Evolutionary conservation across 2,888 invertebrate genomes (phyloP), one percentile per base, ranked within the genome.

Genomic region (Morinoia aosen): DNA sequence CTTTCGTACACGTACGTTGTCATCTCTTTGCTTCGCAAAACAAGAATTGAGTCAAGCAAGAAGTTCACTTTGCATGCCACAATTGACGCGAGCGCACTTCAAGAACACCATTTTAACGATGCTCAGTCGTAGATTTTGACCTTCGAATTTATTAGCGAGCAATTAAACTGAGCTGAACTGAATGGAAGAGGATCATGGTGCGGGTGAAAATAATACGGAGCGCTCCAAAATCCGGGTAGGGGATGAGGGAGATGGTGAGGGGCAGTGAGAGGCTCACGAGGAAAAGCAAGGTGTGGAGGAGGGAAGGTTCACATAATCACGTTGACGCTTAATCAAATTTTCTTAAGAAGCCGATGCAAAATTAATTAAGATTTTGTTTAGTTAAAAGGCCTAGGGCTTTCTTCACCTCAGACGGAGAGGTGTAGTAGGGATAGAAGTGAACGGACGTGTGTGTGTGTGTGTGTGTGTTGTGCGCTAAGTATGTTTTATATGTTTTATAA

Each of bases 271-370:
- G 61, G 61, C 61, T 16, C 5, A 61, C 61, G 76, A 25, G 76
- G 76, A 76, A 25, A 76, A 76, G 76, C 76, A 76, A 76, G 76
- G 76, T 76, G 76, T 76, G 76, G 76, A 33, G 19, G 76, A 76
- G 76, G 76, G 76, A 76, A 76, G 76, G 76, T 76, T 76, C 76
- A 76, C 76, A 76, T 12, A 16, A 76, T 76, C 76, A 76, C 76
- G 76, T 76, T 76, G 76, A 76, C 76, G 76, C 76, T 10, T 16
- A 76, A 76, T 76, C 76, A 76, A 14, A 76, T 76, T 76, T 76
- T 76, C 76, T 76, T 76, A 76, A 33, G 76, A 76, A 76, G 76
- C 76, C 76, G 76, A 76, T 76, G 76, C 76, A 33, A 76, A 76
- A 76, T 76, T 76, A 76, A 76, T 76, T 16, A 76, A 33, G 76